Evolutionary conservation across 2,113 vertebrate species (phyloP).

Genomic region (Pardalotus punctatus): DNA sequence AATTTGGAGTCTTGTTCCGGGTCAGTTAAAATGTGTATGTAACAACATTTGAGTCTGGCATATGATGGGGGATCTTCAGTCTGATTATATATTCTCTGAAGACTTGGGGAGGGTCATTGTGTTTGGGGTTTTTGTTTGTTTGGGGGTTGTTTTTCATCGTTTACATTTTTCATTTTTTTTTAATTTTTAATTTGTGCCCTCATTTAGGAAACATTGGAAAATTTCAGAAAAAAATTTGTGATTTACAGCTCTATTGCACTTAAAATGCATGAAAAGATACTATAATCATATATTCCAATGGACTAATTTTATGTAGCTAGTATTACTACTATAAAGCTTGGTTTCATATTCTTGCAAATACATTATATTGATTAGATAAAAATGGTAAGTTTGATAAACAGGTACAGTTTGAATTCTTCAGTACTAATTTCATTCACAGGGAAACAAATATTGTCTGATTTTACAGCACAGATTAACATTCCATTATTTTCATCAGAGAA

Average conservation of each 20-base stretch:
- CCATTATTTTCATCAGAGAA: neutral
- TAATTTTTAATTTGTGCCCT: neutral
- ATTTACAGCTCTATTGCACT: neutral
- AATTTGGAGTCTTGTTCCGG: conserved; percentile 59
- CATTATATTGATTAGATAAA: neutral
- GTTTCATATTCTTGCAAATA: neutral
- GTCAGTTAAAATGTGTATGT: conserved; percentile 56
- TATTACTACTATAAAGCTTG: neutral
- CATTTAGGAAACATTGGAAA: neutral
- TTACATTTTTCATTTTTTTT: too few species aligned
- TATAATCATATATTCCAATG: neutral
- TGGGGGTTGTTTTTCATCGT: too few species aligned
- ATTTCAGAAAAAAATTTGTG: neutral
- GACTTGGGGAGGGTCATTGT: neutral
- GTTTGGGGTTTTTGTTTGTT: neutral
- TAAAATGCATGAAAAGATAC: neutral
- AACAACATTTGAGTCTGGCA: neutral
- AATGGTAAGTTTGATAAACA: neutral
- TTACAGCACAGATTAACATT: neutral
- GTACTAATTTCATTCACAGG: neutral
- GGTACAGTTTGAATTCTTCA: neutral
- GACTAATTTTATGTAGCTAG: neutral
- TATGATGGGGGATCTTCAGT: neutral
- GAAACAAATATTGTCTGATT: neutral
- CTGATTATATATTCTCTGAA: neutral